Evolutionary conservation across 2,888 invertebrate genomes (phyloP).

Genomic region (Callosobruchus maculatus): DNA sequence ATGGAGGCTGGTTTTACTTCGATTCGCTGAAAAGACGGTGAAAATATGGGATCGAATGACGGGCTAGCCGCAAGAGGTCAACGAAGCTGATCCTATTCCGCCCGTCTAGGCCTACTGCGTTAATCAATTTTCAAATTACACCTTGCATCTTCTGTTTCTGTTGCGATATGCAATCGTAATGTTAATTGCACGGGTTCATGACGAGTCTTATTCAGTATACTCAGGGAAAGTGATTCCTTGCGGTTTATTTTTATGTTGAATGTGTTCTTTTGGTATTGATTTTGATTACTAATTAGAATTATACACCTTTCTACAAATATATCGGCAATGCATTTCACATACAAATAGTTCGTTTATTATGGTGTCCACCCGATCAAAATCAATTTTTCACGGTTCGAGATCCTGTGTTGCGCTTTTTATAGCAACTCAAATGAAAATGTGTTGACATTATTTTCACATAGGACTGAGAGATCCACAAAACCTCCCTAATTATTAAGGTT

Average conservation of each 20-base stretch:
- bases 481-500: too few species aligned
- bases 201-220: background rate
- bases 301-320: background rate
- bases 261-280: slow-evolving; percentile 16
- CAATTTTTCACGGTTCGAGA: background rate
- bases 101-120: slow-evolving; percentile 28
- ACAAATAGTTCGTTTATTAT: background rate
- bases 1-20: slow-evolving; percentile 27
- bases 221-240: background rate
- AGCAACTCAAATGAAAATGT: too few species aligned
- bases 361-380: background rate
- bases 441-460: too few species aligned
- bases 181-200: background rate
- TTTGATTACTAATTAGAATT: slow-evolving; percentile 23
- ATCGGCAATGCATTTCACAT: too few species aligned
- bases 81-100: slow-evolving; percentile 1
- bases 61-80: background rate
- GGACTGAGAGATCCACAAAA: too few species aligned
- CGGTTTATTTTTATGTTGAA: background rate
- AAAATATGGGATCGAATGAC: background rate
- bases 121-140: slow-evolving; percentile 46
- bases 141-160: slow-evolving; percentile 32
- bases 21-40: background rate
- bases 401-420: too few species aligned
- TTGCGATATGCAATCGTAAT: slow-evolving; percentile 9